Evolutionary conservation across 2,888 invertebrate species (phyloP).

Genomic region (Ophion ellenae): DNA sequence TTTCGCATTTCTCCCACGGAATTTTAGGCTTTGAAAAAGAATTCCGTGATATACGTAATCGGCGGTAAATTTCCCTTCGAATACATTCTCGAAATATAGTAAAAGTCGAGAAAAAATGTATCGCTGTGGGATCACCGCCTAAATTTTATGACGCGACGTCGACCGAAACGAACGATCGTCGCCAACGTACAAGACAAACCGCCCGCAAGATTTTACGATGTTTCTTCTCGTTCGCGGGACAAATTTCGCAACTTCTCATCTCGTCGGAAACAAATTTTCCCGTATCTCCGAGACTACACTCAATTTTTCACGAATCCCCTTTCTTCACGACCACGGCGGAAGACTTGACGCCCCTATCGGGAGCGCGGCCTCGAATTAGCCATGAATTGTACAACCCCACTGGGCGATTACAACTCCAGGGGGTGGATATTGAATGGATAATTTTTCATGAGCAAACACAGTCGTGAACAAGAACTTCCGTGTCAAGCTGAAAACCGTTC

Average conservation of each 20-base stretch:
- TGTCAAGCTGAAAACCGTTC: not conserved
- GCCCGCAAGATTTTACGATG: not conserved
- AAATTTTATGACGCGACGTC: not conserved
- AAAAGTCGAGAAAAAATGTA: too few species aligned
- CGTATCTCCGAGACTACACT: not conserved
- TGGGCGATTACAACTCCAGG: not conserved
- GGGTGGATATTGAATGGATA: not conserved
- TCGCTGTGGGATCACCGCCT: too few species aligned
- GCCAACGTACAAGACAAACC: not conserved
- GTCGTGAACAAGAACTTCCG: not conserved
- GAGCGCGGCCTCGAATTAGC: not conserved
- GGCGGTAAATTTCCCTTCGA: too few species aligned
- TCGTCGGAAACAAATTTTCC: not conserved
- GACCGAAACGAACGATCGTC: not conserved
- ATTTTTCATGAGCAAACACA: not conserved
- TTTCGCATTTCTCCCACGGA: too few species aligned
- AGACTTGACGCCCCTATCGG: not conserved
- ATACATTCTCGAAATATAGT: too few species aligned
- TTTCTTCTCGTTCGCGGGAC: too few species aligned
- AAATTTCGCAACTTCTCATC: not conserved
- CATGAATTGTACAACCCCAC: not conserved
- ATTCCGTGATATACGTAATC: too few species aligned
- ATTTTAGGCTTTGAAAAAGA: too few species aligned
- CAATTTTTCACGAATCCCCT: not conserved
- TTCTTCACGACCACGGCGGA: not conserved